Evolutionary conservation across 2,797 vertebrate genomes (phyloP), one percentile per base, ranked within the genome.

Genomic region (Spinibarbus caldwelli): DNA sequence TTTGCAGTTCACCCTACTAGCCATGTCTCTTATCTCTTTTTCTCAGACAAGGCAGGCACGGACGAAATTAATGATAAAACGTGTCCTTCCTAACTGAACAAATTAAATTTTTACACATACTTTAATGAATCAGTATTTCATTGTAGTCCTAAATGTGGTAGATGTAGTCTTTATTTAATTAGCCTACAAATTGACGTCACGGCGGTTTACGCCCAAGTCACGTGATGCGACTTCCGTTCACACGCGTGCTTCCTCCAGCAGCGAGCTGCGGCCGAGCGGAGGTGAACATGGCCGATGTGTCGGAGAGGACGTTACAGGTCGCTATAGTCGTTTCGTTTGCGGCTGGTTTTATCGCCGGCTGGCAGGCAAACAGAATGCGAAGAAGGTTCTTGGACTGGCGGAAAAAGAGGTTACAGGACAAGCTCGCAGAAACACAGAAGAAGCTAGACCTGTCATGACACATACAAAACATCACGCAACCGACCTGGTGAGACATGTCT

Each of bases 311-410:
- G 0, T 85, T 96, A 41, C 95, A 95, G 29, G 67, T 94, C 34
- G 94, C 94, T 0, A 89, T 96, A 71, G 36, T 95, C 14, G 59
- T 94, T 21, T 96, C 96, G 5, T 97, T 97, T 79, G 93, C 94
- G 0, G 93, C 94, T 0, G 96, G 96, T 0, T 94, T 95, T 75
- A 52, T 94, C 6, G 91, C 96, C 43, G 96, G 96, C 49, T 97
- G 96, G 96, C 96, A 97, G 85, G 96, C 95, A 2, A 95, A 93
- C 82, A 89, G 95, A 1, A 87, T 93, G 82, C 92, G 95, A 45
- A 92, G 96, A 89, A 95, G 91, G 41, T 97, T 95, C 88, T 93
- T 97, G 78, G 95, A 95, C 90, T 97, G 96, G 96, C 92, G 94
- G 82, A 96, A 96, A 91, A 94, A 90, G 31, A 90, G 95, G 38